Evolutionary conservation across 2,113 vertebrate genomes (phyloP), one percentile per base, ranked within the genome.

Genomic region (Phyllopteryx taeniolatus): DNA sequence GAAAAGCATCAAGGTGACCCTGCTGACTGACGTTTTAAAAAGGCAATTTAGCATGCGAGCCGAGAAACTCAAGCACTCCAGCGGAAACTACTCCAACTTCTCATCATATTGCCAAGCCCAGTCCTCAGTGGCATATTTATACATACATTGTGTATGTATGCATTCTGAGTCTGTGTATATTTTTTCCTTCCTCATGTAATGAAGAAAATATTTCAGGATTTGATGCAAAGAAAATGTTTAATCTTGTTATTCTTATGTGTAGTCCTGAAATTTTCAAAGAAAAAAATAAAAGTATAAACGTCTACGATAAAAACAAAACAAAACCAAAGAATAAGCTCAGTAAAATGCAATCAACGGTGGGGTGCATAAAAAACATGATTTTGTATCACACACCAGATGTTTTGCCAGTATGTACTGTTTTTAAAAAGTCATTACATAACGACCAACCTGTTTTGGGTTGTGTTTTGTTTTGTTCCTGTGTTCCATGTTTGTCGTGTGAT

Each of bases 31-130:
- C 73, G 39, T 79, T 78, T 71, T 81, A 76, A 73, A 83, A 77
- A 75, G 70, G 65, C 74, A 76, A 84, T 86, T 88, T 83, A 88
- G 72, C 68, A 81, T 80, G 72, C 74, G 67, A 79, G 82, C 81
- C 80, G 77, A 84, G 76, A 67, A 82, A 71, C 71, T 62, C 76
- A 69, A 71, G 82, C 69, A 74, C 73, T 51, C 68, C 68, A 35
- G 47, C 68, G 59, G 79, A 71, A 81, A 82, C 67, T 68, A 71
- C 51, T 71, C 64, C 53, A 71, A 77, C 67, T 59, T 78, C 14
- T 61, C 70, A 74, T 78, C 73, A 69, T 80, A 72, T 62, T 75
- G 71, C 51, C 78, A 79, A 77, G 31, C 68, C 76, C 20, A 54
- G 35, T 66, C 47, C 69, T 79, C 67, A 75, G 31, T 67, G 76